phyloP scores from a whole-genome alignment of 2,888 invertebrate genomes.

The Scaptomyza cyrtandrae region DNA sequence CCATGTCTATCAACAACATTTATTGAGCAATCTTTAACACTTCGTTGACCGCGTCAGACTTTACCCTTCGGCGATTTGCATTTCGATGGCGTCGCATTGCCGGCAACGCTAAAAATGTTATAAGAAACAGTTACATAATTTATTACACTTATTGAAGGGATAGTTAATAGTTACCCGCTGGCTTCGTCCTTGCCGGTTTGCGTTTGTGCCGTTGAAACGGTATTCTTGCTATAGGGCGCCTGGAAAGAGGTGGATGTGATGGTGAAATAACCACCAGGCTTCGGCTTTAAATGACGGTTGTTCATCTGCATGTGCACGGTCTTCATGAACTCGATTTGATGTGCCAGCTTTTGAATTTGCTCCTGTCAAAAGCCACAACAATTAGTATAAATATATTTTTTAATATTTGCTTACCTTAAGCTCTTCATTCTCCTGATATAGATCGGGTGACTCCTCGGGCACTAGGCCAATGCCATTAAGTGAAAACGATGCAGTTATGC shows the following conservation, averaged over 20 bases:
- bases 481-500: constrained; percentile 93
- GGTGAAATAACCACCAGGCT: constrained; percentile 92
- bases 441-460: constrained; percentile 93
- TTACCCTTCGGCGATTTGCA: constrained; percentile 83
- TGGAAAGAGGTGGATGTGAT: constrained; percentile 86
- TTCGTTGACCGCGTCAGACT: constrained; percentile 85
- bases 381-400: not conserved
- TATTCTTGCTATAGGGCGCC: constrained; percentile 83
- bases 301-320: constrained; percentile 97
- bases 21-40: constrained; percentile 85
- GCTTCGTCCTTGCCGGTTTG: constrained; percentile 80
- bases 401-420: constrained; percentile 87
- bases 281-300: constrained; percentile 94
- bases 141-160: not conserved
- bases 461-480: constrained; percentile 94
- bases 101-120: constrained; percentile 29
- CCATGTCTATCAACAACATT: constrained; percentile 70
- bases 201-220: constrained; percentile 83
- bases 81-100: constrained; percentile 82
- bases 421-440: constrained; percentile 96
- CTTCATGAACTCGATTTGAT: constrained; percentile 97
- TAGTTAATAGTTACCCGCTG: constrained; percentile 64
- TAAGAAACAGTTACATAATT: not conserved
- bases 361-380: constrained; percentile 86
- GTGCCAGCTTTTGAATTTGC: constrained; percentile 95